phyloP scores from a whole-genome alignment of 1,140 invertebrate genomes.

The Drosophila tropicalis region DNA sequence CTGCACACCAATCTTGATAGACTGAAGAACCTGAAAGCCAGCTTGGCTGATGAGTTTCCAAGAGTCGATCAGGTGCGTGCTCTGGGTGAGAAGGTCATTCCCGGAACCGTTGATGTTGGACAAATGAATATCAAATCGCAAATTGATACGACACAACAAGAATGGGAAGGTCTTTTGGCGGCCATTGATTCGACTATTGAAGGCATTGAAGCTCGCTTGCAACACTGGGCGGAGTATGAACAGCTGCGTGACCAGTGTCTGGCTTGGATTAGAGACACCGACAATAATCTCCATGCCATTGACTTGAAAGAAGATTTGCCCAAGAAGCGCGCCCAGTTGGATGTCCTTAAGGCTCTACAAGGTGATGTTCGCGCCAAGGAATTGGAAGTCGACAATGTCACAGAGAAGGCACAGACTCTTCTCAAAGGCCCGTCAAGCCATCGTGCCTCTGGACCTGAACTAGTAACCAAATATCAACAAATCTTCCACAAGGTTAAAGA shows the following conservation, averaged over 20 bases:
- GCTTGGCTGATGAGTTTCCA: constrained; percentile 92
- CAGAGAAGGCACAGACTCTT: constrained; percentile 93
- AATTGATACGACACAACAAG: constrained; percentile 93
- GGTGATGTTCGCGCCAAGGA: constrained; percentile 95
- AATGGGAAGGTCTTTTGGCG: constrained; percentile 93
- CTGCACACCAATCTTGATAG: constrained; percentile 96
- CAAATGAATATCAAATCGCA: constrained; percentile 93
- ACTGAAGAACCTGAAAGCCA: constrained; percentile 91
- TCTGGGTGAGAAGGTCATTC: constrained; percentile 94
- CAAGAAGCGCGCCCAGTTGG: constrained; percentile 93
- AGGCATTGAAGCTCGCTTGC: constrained; percentile 90
- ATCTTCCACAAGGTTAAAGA: constrained; percentile 96
- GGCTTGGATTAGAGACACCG: constrained; percentile 94
- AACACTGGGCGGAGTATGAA: constrained; percentile 96
- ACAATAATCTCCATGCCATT: constrained; percentile 93
- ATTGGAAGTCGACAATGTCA: constrained; percentile 95
- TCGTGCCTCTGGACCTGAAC: constrained; percentile 90
- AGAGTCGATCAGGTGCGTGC: constrained; percentile 91
- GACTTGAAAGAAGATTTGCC: constrained; percentile 92
- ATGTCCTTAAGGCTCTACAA: constrained; percentile 90
- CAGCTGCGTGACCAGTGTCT: constrained; percentile 92
- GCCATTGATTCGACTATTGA: constrained; percentile 91
- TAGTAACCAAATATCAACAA: constrained; percentile 95
- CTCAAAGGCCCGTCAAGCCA: constrained; percentile 87
- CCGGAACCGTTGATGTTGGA: constrained; percentile 92